These are phyloP conservation scores for Neodiprion fabricii DNA, from an alignment of 1,140 invertebrate species.

Conservation along the genomic window DNA sequence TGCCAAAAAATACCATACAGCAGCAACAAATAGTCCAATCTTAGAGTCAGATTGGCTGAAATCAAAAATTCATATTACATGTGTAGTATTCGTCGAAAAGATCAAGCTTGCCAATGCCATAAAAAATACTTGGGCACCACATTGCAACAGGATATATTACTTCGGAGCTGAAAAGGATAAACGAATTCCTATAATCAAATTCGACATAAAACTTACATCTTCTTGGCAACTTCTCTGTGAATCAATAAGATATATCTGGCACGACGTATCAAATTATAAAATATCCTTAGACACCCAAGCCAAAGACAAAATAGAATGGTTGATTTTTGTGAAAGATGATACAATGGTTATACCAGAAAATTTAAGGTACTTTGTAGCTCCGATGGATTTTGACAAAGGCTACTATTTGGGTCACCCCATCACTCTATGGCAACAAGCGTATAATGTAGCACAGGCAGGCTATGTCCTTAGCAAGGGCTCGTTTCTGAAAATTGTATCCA, in stretches of 20 bases:
- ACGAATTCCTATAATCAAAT: constrained; percentile 42
- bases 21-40: constrained; percentile 17
- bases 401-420: constrained; percentile 63
- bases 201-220: constrained; percentile 48
- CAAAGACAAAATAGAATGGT: constrained; percentile 48
- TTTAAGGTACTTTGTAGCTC: constrained; percentile 55
- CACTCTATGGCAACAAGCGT: constrained; percentile 58
- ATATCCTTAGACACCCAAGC: constrained; percentile 23
- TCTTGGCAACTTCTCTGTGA: constrained; percentile 61
- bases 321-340: constrained; percentile 60
- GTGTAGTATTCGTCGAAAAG: constrained; percentile 53
- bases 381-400: constrained; percentile 47
- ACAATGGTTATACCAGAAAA: constrained; percentile 62
- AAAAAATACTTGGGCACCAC: constrained; percentile 50
- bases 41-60: constrained; percentile 52
- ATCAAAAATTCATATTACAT: constrained; percentile 47
- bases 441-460: constrained; percentile 62
- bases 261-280: constrained; percentile 9
- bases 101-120: constrained; percentile 44
- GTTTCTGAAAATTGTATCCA: constrained; percentile 45
- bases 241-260: constrained; percentile 50
- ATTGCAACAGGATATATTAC: constrained; percentile 53
- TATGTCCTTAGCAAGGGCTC: constrained; percentile 60
- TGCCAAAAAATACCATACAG: constrained; percentile 21
- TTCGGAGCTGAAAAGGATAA: constrained; percentile 40